Percentiles rank a stretch among this genome's conserved stretches.
Evolutionary conservation across 2,888 invertebrate genomes (phyloP).

Genomic region (Melanargia galathea): DNA sequence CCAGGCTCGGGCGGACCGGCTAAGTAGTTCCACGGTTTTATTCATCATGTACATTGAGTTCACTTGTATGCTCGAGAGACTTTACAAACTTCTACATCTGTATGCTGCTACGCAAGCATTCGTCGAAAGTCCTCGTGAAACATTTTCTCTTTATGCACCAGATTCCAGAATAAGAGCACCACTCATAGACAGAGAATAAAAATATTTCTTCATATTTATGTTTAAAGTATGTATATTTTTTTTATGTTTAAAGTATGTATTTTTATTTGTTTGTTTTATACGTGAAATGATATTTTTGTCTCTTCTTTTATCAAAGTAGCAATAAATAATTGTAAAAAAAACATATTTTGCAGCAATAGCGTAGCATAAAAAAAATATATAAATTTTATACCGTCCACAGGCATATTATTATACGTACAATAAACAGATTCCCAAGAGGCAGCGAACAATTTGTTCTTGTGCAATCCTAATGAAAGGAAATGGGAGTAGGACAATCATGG

Average conservation of each 20-base stretch:
- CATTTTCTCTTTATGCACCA: constrained; percentile 25
- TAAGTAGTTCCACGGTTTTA: constrained; percentile 36
- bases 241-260: neutral
- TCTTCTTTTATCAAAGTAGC: too few relatives aligned
- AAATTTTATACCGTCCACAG: constrained; percentile 23
- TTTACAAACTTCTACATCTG: constrained; percentile 33
- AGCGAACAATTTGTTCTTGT: constrained; percentile 34
- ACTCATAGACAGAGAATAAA: neutral
- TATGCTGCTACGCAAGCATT: constrained; percentile 19
- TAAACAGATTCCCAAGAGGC: constrained; percentile 32
- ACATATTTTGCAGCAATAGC: too few relatives aligned
- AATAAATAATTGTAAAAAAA: too few relatives aligned
- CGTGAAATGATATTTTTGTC: too few relatives aligned
- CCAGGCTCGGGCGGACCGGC: constrained; percentile 28
- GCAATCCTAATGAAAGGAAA: constrained; percentile 38
- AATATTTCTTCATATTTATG: neutral
- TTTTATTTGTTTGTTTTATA: neutral
- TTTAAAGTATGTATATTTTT: neutral
- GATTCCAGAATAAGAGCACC: neutral
- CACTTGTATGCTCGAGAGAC: constrained; percentile 31
- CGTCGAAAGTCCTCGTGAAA: constrained; percentile 25
- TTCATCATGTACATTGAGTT: constrained; percentile 36
- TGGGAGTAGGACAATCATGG: constrained; percentile 36
- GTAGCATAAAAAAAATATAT: neutral
- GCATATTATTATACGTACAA: constrained; percentile 12